A percentile compares a stretch with the other conserved stretches of the same genome.
phyloP scores from a whole-genome alignment of 53 echinoderm and acorn worm genomes.

The Echinometra lucunter region DNA sequence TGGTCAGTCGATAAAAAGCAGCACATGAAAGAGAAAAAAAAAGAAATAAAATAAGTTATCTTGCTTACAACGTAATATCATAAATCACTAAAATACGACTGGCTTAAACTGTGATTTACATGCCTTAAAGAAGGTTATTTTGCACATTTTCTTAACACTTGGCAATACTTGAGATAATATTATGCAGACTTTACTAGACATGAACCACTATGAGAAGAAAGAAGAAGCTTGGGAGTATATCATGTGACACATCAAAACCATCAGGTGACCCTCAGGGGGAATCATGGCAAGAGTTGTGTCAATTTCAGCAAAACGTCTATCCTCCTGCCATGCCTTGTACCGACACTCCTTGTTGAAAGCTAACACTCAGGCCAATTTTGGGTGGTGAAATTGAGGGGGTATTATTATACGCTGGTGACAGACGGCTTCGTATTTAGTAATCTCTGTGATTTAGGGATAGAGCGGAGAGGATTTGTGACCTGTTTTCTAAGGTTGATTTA shows the following conservation, averaged over 20 bases:
- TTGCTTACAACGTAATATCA: too few relatives aligned
- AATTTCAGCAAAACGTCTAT: conserved; percentile 6
- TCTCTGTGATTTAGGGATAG: conserved; percentile 27
- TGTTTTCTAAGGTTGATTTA: conserved; percentile 51
- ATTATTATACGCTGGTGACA: conserved; percentile 60
- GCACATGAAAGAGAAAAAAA: neutral
- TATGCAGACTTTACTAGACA: conserved; percentile 11
- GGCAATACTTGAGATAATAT: neutral
- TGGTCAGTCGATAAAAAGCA: neutral
- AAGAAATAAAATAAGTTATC: neutral
- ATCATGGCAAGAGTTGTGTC: conserved; percentile 55
- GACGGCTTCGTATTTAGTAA: conserved; percentile 58
- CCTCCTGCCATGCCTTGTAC: neutral
- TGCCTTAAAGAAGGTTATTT: neutral
- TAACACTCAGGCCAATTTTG: conserved; percentile 45
- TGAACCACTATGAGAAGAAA: neutral
- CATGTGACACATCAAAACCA: conserved; percentile 57
- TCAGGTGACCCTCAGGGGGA: conserved; percentile 65
- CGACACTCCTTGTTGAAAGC: conserved; percentile 29
- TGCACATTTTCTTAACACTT: conserved; percentile 37
- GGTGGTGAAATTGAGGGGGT: conserved; percentile 60
- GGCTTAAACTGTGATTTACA: neutral
- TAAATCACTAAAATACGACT: too few relatives aligned
- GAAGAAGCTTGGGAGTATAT: conserved; percentile 38
- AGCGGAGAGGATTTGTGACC: conserved; percentile 53